Conservation (phyloP, 2,113 vertebrate species). For the Marmota flaviventris region DNA sequence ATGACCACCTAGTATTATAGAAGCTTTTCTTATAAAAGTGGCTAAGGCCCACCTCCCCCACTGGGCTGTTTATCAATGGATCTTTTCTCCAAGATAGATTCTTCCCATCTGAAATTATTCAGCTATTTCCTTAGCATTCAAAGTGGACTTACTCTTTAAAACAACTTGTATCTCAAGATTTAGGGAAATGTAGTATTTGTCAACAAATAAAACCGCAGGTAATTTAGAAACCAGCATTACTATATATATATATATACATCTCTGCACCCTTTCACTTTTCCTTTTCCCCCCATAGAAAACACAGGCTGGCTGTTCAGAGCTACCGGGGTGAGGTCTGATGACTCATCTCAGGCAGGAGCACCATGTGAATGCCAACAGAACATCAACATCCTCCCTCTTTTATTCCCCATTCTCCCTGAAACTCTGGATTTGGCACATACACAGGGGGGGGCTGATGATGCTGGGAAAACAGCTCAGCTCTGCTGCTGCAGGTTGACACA, state of each 20-base stretch:
- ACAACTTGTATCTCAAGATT: background rate
- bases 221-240: slow-evolving; percentile 20
- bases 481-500: background rate
- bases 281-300: background rate
- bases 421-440: background rate
- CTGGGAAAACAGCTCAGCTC: slow-evolving; percentile 9
- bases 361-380: background rate
- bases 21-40: background rate
- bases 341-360: slow-evolving; percentile 84
- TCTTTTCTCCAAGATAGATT: background rate
- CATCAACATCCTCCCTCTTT: background rate
- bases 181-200: background rate
- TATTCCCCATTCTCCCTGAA: background rate
- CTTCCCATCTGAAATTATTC: background rate
- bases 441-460: background rate
- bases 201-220: background rate
- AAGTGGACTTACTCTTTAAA: background rate
- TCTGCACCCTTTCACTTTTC: slow-evolving; percentile 60
- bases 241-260: background rate
- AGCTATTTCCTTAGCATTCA: background rate
- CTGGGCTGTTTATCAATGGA: background rate
- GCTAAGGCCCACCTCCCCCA: background rate
- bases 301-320: slow-evolving; percentile 19
- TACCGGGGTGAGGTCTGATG: slow-evolving; percentile 66
- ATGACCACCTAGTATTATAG: background rate